phyloP scores from a whole-genome alignment of 2,113 vertebrate species.

The Tetrax tetrax region DNA sequence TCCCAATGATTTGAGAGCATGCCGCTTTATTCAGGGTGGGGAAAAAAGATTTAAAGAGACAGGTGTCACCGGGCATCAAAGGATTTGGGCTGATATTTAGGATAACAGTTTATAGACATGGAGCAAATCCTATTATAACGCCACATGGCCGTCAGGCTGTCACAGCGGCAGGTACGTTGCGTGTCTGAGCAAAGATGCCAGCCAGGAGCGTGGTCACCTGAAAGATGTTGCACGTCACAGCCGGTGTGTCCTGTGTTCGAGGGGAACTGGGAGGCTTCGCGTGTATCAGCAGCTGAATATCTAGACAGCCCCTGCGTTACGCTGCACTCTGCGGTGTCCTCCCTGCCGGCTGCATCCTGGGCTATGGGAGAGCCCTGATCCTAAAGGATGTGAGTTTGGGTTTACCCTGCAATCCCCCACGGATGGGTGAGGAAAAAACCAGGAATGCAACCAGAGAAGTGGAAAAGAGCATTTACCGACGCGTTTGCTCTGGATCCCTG shows the following conservation, averaged over 20 bases:
- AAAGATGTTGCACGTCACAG: neutral
- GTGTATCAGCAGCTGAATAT: neutral
- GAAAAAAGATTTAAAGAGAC: slow-evolving; percentile 55
- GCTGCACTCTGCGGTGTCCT: neutral
- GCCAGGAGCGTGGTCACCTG: neutral
- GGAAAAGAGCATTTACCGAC: neutral
- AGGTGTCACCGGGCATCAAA: slow-evolving; percentile 59
- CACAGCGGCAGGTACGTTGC: slow-evolving; percentile 18
- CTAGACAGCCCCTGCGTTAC: neutral
- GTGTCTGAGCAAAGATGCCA: neutral
- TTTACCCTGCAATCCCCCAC: neutral
- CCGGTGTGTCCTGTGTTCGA: neutral
- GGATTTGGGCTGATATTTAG: slow-evolving; percentile 69
- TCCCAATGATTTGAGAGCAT: slow-evolving; percentile 23
- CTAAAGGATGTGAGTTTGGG: neutral
- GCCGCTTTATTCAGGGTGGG: neutral
- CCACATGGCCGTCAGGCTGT: slow-evolving; percentile 59
- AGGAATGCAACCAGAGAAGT: rapidly evolving
- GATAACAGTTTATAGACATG: slow-evolving; percentile 65
- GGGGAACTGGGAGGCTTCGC: neutral
- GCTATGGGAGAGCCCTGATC: neutral
- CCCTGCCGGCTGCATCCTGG: neutral
- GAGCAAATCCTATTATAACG: slow-evolving; percentile 70
- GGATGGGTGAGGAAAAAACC: neutral
- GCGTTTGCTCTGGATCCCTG: neutral